Base-by-base conservation (phyloP, 2,797 vertebrate species). In the Bradypus variegatus region DNA sequence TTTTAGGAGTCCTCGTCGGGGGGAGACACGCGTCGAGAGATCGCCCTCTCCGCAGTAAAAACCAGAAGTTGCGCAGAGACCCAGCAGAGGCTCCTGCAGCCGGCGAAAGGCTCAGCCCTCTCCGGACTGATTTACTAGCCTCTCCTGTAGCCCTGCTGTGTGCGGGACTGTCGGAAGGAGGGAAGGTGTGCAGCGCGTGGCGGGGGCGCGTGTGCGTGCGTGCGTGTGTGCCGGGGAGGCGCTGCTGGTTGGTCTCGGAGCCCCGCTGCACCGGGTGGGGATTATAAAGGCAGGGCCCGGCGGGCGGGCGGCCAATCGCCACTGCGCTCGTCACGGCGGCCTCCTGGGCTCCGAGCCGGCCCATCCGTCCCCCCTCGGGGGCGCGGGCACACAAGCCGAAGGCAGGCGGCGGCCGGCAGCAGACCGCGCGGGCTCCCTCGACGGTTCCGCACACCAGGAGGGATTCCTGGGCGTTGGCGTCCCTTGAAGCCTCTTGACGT, bases 251-350 rank as follows among this genome's bases (percentile, higher is more conserved):
- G 98, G 98, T 98, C 98, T 98, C 98, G 98, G 98, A 98, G 98
- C 98, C 97, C 97, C 97, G 97, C 98, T 97, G 97, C 98, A 97
- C 97, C 98, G 97, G 97, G 97, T 98, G 98, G 97, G 98, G 98
- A 98, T 98, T 98, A 98, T 98, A 98, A 98, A 98, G 98, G 99
- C 98, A 98, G 99, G 99, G 98, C 98, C 98, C 97, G 97, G 97
- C 96, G 96, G 96, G 97, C 96, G 97, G 97, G 97, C 97, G 98
- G 98, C 98, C 99, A 99, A 99, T 99, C 98, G 98, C 97, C 97
- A 98, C 97, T 95, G 97, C 97, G 97, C 97, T 98, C 99, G 99
- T 99, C 99, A 99, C 98, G 96, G 97, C 98, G 96, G 97, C 97
- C 97, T 97, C 97, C 97, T 97, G 96, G 97, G 98, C 98, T 98